A percentile compares a stretch with the other conserved stretches of the same genome.
Evolutionary conservation across 2,797 vertebrate species (phyloP).

Genomic region (Siniperca obscura): DNA sequence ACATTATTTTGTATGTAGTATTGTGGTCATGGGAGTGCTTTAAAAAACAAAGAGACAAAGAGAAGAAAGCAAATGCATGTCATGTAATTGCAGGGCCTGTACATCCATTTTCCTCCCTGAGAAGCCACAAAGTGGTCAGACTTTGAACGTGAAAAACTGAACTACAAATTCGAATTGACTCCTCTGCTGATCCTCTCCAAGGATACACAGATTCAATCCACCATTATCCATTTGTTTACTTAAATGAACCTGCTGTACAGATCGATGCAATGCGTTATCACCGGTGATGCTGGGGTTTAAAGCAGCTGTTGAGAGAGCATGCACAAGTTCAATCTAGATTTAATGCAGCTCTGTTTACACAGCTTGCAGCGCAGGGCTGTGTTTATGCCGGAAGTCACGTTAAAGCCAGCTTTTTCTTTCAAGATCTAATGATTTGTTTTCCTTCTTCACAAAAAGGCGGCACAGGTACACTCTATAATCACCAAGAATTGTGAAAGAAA

Average conservation of each 20-base stretch:
- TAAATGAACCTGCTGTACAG: neutral
- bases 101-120: constrained; percentile 29
- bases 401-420: constrained; percentile 45
- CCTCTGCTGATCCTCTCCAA: neutral
- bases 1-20: constrained; percentile 48
- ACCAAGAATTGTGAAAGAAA: constrained; percentile 33
- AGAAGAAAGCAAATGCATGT: constrained; percentile 63
- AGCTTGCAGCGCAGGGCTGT: constrained; percentile 57
- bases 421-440: constrained; percentile 37
- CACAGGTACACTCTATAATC: constrained; percentile 38
- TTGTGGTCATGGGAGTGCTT: constrained; percentile 54
- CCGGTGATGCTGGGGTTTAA: constrained; percentile 16
- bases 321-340: constrained; percentile 51
- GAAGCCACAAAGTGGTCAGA: constrained; percentile 53
- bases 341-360: constrained; percentile 67
- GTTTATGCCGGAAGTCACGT: constrained; percentile 46
- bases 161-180: constrained; percentile 39
- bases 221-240: neutral
- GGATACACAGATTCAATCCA: neutral
- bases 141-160: constrained; percentile 26
- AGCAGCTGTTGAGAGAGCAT: constrained; percentile 31
- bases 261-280: neutral
- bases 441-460: constrained; percentile 35
- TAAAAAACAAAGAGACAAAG: constrained; percentile 51
- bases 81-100: constrained; percentile 72